A percentile compares a stretch with the other conserved stretches of the same genome.
Evolutionary conservation across 1,140 invertebrate genomes (phyloP).

Genomic region (Drosophila virilis): DNA sequence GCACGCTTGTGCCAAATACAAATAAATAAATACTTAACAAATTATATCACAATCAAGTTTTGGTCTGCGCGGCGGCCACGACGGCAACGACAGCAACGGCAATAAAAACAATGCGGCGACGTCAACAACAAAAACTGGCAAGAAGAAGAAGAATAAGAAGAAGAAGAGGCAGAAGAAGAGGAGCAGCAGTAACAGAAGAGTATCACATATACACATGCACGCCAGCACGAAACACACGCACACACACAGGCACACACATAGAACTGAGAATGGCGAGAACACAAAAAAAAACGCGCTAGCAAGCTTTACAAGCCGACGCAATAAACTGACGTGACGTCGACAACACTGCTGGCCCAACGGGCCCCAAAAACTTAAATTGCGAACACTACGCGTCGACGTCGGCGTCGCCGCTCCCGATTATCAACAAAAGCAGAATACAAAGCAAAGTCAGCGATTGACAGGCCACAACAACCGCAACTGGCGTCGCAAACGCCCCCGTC

Average conservation of each 20-base stretch:
- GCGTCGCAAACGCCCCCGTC: conserved; percentile 48
- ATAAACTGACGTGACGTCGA: conserved; percentile 66
- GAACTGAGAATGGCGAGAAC: conserved; percentile 41
- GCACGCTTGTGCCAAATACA: conserved; percentile 42
- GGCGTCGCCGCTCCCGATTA: conserved; percentile 37
- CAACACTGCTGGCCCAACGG: conserved; percentile 36
- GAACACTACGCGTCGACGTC: conserved; percentile 21
- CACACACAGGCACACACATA: conserved; percentile 1
- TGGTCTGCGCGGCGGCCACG: conserved; percentile 50
- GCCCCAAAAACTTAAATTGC: conserved; percentile 41
- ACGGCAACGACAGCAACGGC: conserved; percentile 27
- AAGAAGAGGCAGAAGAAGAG: neutral
- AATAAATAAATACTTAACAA: conserved; percentile 72
- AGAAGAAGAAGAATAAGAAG: conserved; percentile 40
- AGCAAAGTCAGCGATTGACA: conserved; percentile 56
- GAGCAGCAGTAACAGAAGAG: neutral
- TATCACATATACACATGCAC: neutral
- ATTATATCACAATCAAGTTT: conserved; percentile 65
- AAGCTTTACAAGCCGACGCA: conserved; percentile 72
- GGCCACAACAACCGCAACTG: conserved; percentile 59
- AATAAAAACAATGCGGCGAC: conserved; percentile 29
- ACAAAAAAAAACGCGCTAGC: conserved; percentile 59
- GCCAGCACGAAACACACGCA: neutral
- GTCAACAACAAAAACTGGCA: conserved; percentile 43
- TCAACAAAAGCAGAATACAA: conserved; percentile 55